Percentiles rank a stretch among this genome's conserved stretches.
Conservation (phyloP, 2,113 vertebrate species). For the Leptosomus discolor region DNA sequence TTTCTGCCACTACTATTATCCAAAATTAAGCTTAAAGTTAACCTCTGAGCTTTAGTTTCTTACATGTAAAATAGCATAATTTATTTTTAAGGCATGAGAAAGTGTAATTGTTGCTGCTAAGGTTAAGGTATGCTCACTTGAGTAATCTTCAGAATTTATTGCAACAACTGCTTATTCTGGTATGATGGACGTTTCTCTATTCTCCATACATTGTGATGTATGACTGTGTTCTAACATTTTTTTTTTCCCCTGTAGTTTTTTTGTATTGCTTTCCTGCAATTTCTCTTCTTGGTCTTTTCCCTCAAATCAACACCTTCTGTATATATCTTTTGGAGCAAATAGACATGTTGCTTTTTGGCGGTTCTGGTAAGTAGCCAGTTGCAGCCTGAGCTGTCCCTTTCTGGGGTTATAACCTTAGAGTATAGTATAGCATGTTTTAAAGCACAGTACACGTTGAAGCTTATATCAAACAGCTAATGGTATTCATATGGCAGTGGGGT, state of each 20-base stretch:
- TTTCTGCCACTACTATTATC: background rate
- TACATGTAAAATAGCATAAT: background rate
- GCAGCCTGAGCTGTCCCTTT: background rate
- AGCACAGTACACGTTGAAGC: background rate
- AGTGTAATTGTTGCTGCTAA: background rate
- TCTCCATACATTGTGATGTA: background rate
- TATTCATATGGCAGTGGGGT: background rate
- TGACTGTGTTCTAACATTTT: background rate
- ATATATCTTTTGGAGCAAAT: conserved; percentile 94
- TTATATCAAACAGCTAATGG: background rate
- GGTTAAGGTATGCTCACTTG: background rate
- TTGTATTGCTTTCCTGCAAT: conserved; percentile 92
- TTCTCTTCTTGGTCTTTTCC: conserved; percentile 94
- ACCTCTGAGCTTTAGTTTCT: background rate
- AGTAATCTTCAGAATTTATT: background rate
- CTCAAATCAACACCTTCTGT: conserved; percentile 96
- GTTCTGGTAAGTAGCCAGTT: conserved; percentile 82
- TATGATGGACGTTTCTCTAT: background rate
- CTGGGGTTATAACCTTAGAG: background rate
- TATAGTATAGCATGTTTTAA: background rate
- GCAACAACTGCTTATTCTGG: background rate
- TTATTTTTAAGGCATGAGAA: background rate
- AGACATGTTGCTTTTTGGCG: conserved; percentile 93
- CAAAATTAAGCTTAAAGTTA: background rate
- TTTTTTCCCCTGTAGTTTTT: conserved; percentile 77